phyloP scores from a whole-genome alignment of 2,797 vertebrate species.

The Peromyscus aztecus region DNA sequence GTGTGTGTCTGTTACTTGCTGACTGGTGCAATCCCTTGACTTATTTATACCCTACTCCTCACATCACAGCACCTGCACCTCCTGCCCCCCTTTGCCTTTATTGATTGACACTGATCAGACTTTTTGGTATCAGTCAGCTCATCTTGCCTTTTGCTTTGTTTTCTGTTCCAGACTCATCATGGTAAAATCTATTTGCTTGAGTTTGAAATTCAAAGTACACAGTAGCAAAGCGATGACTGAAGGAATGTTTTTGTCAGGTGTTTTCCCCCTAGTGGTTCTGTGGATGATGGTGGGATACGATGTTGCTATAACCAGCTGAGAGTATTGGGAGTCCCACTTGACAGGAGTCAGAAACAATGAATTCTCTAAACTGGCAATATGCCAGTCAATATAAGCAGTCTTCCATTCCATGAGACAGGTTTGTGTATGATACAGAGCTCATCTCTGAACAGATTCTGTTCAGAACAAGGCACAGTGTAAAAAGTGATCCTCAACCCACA shows the following conservation, averaged over 20 bases:
- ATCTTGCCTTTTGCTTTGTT: neutral
- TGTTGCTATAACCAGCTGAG: neutral
- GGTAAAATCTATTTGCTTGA: neutral
- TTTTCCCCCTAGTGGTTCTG: neutral
- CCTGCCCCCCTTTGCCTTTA: neutral
- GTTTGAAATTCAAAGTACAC: neutral
- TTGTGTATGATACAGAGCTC: neutral
- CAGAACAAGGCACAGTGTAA: neutral
- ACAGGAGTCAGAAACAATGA: neutral
- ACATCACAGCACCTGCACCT: neutral
- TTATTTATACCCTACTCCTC: neutral
- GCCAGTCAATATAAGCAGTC: neutral
- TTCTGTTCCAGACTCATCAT: neutral
- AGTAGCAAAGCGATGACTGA: neutral
- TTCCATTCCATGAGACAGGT: neutral
- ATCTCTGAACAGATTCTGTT: neutral
- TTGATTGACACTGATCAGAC: neutral
- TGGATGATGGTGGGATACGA: neutral
- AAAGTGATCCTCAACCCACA: neutral
- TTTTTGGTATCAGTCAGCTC: neutral
- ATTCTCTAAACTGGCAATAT: neutral
- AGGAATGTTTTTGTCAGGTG: neutral
- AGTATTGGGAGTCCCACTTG: neutral
- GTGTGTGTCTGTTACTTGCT: neutral
- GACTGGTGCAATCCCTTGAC: neutral